A percentile compares a stretch with the other conserved stretches of the same genome.
phyloP scores from a whole-genome alignment of 2,113 vertebrate species.

The Ailurus styani region DNA sequence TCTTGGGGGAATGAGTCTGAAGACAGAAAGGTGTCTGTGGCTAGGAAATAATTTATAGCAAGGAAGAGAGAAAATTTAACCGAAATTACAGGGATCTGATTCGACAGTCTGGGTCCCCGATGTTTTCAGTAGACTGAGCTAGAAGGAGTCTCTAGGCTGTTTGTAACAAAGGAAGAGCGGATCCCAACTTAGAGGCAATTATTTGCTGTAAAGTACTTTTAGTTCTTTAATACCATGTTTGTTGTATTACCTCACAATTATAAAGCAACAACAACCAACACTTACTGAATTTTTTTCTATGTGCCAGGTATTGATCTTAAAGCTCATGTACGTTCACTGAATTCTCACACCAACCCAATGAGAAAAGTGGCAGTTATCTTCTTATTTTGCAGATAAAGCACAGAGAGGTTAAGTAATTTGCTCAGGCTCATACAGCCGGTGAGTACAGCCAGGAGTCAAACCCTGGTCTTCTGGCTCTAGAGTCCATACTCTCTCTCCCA shows the following conservation, averaged over 20 bases:
- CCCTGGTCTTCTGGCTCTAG: not conserved
- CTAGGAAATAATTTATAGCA: not conserved
- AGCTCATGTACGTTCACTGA: not conserved
- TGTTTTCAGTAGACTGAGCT: not conserved
- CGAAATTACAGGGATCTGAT: too few relatives aligned
- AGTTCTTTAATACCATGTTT: not conserved
- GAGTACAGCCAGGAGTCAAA: not conserved
- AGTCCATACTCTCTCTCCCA: rapidly evolving
- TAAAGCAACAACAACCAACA: not conserved
- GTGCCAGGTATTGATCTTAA: not conserved
- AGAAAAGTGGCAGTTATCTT: not conserved
- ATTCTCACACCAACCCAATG: not conserved
- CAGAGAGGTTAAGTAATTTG: not conserved
- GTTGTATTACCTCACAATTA: not conserved
- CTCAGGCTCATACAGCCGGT: not conserved
- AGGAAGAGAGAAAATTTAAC: not conserved
- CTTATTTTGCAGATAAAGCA: not conserved
- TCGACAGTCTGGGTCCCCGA: not conserved
- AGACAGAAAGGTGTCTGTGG: not conserved
- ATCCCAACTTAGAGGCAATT: not conserved
- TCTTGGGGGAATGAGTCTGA: not conserved
- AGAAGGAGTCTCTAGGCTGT: not conserved
- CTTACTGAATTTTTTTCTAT: not conserved
- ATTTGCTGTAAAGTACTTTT: not conserved
- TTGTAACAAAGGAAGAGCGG: not conserved